Base-by-base conservation (phyloP, 2,888 invertebrate species). In the Agrotis segetum region DNA sequence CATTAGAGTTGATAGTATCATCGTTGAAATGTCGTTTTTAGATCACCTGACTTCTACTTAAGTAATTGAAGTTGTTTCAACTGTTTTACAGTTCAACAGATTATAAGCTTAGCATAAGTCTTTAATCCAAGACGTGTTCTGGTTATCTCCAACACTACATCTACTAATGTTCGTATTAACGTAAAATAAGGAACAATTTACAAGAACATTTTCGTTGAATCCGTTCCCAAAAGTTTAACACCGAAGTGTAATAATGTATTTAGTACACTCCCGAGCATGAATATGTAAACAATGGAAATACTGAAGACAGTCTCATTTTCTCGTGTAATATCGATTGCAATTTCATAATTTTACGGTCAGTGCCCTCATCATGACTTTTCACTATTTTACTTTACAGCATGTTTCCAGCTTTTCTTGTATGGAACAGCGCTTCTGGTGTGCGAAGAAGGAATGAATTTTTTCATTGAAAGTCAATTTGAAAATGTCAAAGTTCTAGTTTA, bases 171-270 rank as follows among this genome's bases (percentile, higher is more conserved):
- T 64, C 46, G 13, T 72, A n/a, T 44, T 44, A 62, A 62, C 19
- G 40, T 58, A 46, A 74, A 58, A 34, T 34, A 40, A 34, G 46
- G 24, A 60, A 62, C 19, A 44, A 4, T 53, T 53, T 70, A 76
- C 77, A 46, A 46, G 70, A 47, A 60, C 53, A 72, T 76, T 79
- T 56, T 55, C 85, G 73, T 73, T 62, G 58, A 75, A 73, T 79
- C 21, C 56, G 50, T 69, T 74, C 46, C 46, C 21, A 74, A 79
- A 74, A 55, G 44, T 66, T 73, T 79, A 79, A 62, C 66, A 50
- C 44, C 34, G 2, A 14, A 7, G 29, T 56, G 63, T 75, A 67
- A 77, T 75, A 67, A 77, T 80, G 61, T 74, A 65, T 77, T 13
- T 72, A 70, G 74, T 67, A 56, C 56, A 56, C n/a, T 56, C 14